Evolutionary conservation across 1,140 invertebrate species (phyloP), one percentile per base, ranked within the genome.

Genomic region (Potamilus streckersoni): DNA sequence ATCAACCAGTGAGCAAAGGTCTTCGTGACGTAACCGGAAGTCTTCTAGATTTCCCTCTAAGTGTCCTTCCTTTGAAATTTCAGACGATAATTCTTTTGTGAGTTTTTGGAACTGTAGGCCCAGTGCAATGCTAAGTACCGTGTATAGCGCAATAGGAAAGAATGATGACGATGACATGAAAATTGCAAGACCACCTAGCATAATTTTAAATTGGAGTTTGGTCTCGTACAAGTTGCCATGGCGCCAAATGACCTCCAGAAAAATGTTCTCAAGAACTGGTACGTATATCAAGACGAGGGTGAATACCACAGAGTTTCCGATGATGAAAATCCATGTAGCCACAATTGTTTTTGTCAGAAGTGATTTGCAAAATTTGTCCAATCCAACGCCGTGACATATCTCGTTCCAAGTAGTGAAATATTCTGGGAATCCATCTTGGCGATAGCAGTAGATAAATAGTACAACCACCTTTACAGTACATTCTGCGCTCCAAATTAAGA

Each of bases 21-120:
- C 23, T 60, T 76, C 68, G 66, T 76, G 74, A 71, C 74, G 74
- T 65, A 76, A 70, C 63, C 74, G 68, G 74, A 76, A 76, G 63
- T 76, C 74, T 19, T 76, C 74, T 49, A 76, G 63, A 59, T 63
- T 65, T 66, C 69, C 69, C 58, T 70, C 16, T 49, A 76, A 64
- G 59, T 71, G 61, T 2, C 71, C 69, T 14, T 70, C 60, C 38
- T 38, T 38, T 17, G 60, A 49, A 19, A 76, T 76, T 13, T 68
- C 56, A 38, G 27, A 55, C 15, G 49, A 49, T 38, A 76, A 27
- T 58, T 76, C 74, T 56, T 76, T 31, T 6, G 74, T 76, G 63
- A 65, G 71, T 64, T 64, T 63, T 66, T 76, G 64, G 12, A 76
- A 49, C 58, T 64, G 31, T 63, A 66, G 62, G 19, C 74, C 68